Evolutionary conservation across 1,140 invertebrate genomes (phyloP), one percentile per base, ranked within the genome.

Genomic region (Globodera ellingtonae): DNA sequence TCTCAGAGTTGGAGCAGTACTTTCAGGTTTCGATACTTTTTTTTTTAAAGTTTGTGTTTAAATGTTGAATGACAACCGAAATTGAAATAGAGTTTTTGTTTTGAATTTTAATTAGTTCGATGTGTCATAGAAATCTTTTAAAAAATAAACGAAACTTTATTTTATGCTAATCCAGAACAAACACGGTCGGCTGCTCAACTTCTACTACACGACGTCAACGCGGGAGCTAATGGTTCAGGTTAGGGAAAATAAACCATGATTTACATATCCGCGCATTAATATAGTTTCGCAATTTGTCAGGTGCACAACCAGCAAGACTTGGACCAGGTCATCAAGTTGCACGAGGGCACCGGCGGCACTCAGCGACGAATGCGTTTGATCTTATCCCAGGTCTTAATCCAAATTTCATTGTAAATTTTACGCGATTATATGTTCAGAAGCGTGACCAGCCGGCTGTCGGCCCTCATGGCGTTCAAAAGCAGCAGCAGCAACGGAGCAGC

Each of bases 181-280:
- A 72, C 82, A 86, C 65, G 24, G 81, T n/a, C 84, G 84, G 5
- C 67, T 85, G 47, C 72, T 84, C 24, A 84, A 84, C 66, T 81
- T 84, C 46, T 84, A 84, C 56, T 84, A 84, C 59, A 84, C 83
- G 21, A 84, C 83, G 10, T 85, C 84, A 9, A 83, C 73, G 24
- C 75, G 73, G 24, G 83, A 84, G 65, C 59, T 84, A 35, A 86
- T 84, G 84, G 86, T 84, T 56, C 81, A 82, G 66, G 50, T 84
- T 24, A 0, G 62, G 8, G 52, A 73, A 76, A 76, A 75, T 35
- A 10, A 24, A 35, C 35, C 3, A 35, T 35, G 35, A 2, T 35
- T 35, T 35, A 35, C 35, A 35, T 35, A 3, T 35, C 35, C 35
- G 35, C 35, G 1, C 3, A 3, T 35, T 35, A 35, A 35, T 35